Evolutionary conservation across 2,888 invertebrate genomes (phyloP), one percentile per base, ranked within the genome.

Genomic region (Melitaea athalia): DNA sequence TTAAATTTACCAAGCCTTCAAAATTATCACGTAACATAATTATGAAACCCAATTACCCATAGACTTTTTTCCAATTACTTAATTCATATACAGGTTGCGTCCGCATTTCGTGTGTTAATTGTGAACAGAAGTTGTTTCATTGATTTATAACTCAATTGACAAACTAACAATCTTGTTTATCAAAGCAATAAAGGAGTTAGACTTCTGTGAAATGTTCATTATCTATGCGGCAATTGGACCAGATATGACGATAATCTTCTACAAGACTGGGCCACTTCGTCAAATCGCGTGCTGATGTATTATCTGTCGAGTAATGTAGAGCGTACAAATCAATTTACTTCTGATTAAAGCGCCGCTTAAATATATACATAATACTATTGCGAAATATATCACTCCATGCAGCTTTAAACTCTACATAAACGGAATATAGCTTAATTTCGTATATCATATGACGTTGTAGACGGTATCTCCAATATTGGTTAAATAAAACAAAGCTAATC

Each of bases 261-360:
- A 77, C 72, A 75, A 73, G 72, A 67, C 73, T 67, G 72, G 70
- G 64, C 74, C 69, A 72, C 76, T 77, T 75, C 72, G 73, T 77
- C 76, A 76, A 73, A 74, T 73, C 72, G 74, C 74, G 74, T 74
- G 74, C 65, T 72, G 75, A 75, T 74, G 72, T 71, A 70, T 72
- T 67, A 76, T 76, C 74, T 65, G 68, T 60, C 70, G 70, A 68
- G 72, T 69, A 74, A 73, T 77, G 71, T 76, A 72, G 73, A 74
- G 63, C 72, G 63, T 75, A 77, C 72, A 75, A 76, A 77, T 76
- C 75, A 76, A 76, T 74, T 73, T 71, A 69, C 72, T 71, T 67
- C 71, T 71, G 72, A 76, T 72, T 72, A 73, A 71, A 70, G 69
- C 70, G 68, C 71, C 70, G 70, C 63, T 68, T 63, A 63, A 52